Conservation (phyloP, 2,797 vertebrate species). For the Spheniscus humboldti region DNA sequence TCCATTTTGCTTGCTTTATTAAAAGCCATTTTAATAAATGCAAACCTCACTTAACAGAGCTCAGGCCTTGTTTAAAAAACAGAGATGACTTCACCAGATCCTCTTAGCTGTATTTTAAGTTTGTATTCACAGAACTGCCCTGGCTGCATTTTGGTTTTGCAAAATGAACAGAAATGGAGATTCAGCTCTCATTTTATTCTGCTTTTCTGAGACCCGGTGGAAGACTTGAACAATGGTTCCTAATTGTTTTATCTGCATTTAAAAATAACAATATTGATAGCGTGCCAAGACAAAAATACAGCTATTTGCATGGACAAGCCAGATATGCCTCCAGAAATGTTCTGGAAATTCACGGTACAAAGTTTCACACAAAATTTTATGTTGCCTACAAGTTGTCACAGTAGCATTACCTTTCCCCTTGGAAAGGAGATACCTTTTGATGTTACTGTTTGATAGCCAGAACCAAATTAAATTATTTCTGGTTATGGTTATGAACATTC, state of each 20-base stretch:
- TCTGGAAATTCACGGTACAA: background rate
- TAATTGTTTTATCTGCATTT: background rate
- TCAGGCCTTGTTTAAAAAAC: background rate
- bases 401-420: slow-evolving; percentile 7
- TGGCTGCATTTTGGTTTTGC: background rate
- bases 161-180: background rate
- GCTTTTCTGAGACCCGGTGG: background rate
- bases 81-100: background rate
- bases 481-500: slow-evolving; percentile 48
- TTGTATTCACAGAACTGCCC: background rate
- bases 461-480: slow-evolving; percentile 54
- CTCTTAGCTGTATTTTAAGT: background rate
- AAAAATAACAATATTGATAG: background rate
- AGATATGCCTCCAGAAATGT: background rate
- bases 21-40: background rate
- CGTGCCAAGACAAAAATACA: background rate
- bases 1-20: background rate
- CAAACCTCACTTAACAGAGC: background rate
- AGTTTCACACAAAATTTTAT: background rate
- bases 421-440: slow-evolving; percentile 11
- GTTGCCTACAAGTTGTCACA: background rate
- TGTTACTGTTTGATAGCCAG: slow-evolving; percentile 1
- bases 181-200: background rate
- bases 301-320: background rate
- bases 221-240: background rate